Conservation (phyloP, 2,113 vertebrate species). For the Dipodomys spectabilis region DNA sequence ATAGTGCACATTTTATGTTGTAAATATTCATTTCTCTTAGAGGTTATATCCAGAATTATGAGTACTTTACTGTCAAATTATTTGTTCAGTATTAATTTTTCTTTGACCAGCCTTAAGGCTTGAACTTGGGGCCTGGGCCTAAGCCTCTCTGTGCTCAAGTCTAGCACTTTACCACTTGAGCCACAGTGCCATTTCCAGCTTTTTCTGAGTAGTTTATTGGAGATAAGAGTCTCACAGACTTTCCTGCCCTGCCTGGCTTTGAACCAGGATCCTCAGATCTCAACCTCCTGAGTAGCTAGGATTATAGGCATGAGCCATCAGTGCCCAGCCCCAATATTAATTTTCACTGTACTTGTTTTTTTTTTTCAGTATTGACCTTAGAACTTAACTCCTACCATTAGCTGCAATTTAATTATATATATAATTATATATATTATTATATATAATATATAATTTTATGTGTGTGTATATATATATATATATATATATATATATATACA, state of each 20-base stretch:
- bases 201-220: too few relatives aligned
- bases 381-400: slow-evolving; percentile 25
- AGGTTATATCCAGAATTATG: neutral
- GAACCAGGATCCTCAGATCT: too few relatives aligned
- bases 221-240: too few relatives aligned
- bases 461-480: neutral
- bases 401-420: neutral
- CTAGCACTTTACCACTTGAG: too few relatives aligned
- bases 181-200: too few relatives aligned
- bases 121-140: too few relatives aligned
- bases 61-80: neutral
- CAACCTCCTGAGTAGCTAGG: too few relatives aligned
- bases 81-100: slow-evolving; percentile 29
- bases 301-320: too few relatives aligned
- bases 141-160: too few relatives aligned
- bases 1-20: neutral
- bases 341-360: neutral
- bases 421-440: neutral
- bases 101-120: too few relatives aligned
- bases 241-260: too few relatives aligned
- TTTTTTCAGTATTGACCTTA: slow-evolving; percentile 14
- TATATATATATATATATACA: neutral
- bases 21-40: neutral
- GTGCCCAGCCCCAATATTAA: neutral
- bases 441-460: neutral